Evolutionary conservation across 2,113 vertebrate species (phyloP), one percentile per base, ranked within the genome.

Genomic region (Heterochromis multidens): DNA sequence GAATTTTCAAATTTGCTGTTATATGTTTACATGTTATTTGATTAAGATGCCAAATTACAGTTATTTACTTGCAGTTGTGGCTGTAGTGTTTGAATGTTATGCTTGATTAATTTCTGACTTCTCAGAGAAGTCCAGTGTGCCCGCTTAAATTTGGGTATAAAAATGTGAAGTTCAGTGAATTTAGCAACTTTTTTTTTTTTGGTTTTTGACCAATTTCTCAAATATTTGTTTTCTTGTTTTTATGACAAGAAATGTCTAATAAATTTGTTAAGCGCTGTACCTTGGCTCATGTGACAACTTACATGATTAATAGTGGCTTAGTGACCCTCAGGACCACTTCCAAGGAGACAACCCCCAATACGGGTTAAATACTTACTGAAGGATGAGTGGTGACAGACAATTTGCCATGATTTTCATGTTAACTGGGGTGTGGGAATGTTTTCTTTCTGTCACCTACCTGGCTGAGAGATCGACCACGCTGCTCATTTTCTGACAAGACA

Each of bases 401-500:
- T 13, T 37, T 43, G 29, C 14, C 3, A 27, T 9, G 37, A 59
- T 12, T 2, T 17, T 27, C 37, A 37, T n/a, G 33, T 46, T 16
- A 57, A 19, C 23, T 2, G 25, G 4, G 11, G 11, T 67, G 43
- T 3, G 29, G 14, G 0, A 9, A 16, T 21, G 33, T 9, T 31
- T 25, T 31, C 25, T 54, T 6, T 10, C 16, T 33, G 23, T 33
- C 13, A 14, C 84, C 43, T 92, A 97, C 98, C 97, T 96, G 96
- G 74, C 90, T 87, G 76, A 88, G 57, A 23, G 94, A 92, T 70
- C 91, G 95, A 80, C 84, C 88, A 16, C 63, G 91, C 77, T 96
- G 97, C 61, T 97, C 96, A 80, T 98, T 98, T 52, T 97, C 97
- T 40, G 92, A 95, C 79, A 99, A 79, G 59, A 96, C 94, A 1